Percentiles rank a stretch among this genome's conserved stretches.
Conservation (phyloP, 1,140 invertebrate species). For the Theocolax elegans region DNA sequence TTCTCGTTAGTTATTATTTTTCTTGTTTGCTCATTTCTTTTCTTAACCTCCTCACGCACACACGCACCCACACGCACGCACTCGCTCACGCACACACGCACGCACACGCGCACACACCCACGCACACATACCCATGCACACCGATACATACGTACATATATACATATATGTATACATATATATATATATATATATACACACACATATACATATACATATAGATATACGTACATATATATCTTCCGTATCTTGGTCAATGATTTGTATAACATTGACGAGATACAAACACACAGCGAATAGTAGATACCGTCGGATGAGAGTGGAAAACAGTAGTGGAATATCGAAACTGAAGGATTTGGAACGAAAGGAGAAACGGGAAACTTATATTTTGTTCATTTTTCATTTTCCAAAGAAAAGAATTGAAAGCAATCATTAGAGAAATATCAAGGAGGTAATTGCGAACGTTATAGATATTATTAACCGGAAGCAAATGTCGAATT, state of each 20-base stretch:
- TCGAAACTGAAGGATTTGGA: slow-evolving; percentile 12
- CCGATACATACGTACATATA: no score
- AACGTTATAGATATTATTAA: slow-evolving; percentile 50
- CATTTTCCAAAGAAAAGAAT: slow-evolving; percentile 45
- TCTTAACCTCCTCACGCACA: slow-evolving; percentile 31
- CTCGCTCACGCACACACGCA: no score
- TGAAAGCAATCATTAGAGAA: slow-evolving; percentile 34
- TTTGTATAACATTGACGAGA: slow-evolving; percentile 33
- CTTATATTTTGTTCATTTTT: slow-evolving; percentile 31
- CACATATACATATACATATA: no score
- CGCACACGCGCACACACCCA: no score
- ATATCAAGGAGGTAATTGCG: slow-evolving; percentile 50
- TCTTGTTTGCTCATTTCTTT: slow-evolving; percentile 34
- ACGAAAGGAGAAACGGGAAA: background rate
- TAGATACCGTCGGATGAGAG: slow-evolving; percentile 25
- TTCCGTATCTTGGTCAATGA: slow-evolving; percentile 13
- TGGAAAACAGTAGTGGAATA: background rate
- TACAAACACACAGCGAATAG: slow-evolving; percentile 37
- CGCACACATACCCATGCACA: no score
- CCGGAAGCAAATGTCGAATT: slow-evolving; percentile 58
- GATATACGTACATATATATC: slow-evolving; percentile 24
- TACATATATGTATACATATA: no score
- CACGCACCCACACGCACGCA: no score
- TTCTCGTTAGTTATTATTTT: slow-evolving; percentile 37
- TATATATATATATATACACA: no score